These are phyloP conservation scores for Brenthis hecate DNA, from an alignment of 2,888 invertebrate species.

Conservation along the genomic window DNA sequence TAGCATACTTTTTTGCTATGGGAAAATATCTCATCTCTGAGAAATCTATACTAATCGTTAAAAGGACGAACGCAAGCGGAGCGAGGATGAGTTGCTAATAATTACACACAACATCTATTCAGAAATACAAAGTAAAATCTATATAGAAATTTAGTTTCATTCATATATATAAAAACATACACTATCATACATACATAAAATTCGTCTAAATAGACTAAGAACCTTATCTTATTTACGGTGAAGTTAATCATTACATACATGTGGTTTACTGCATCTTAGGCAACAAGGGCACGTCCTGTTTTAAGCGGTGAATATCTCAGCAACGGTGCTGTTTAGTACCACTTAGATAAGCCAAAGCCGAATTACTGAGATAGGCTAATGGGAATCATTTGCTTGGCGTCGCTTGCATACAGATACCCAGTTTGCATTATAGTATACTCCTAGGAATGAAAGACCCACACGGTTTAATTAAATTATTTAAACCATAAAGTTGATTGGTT, in stretches of 20 bases:
- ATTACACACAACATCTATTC: no score
- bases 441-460: background rate
- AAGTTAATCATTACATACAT: conserved; percentile 6
- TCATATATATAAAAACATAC: no score
- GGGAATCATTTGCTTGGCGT: conserved; percentile 57
- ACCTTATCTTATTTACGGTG: background rate
- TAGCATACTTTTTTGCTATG: no score
- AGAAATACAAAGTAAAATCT: no score
- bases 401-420: conserved; percentile 32
- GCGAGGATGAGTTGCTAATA: no score
- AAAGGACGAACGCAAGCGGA: no score
- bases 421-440: conserved; percentile 2
- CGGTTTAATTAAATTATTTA: no score
- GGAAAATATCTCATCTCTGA: no score
- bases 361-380: conserved; percentile 70
- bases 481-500: no score
- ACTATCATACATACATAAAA: no score
- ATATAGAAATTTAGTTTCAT: no score
- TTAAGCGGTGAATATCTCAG: conserved; percentile 31
- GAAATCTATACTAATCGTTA: no score
- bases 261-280: conserved; percentile 17
- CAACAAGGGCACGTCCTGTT: conserved; percentile 33
- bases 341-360: conserved; percentile 65
- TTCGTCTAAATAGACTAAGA: background rate
- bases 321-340: conserved; percentile 56